phyloP scores from a whole-genome alignment of 2,797 vertebrate species.

The Macrochelys suwanniensis region DNA sequence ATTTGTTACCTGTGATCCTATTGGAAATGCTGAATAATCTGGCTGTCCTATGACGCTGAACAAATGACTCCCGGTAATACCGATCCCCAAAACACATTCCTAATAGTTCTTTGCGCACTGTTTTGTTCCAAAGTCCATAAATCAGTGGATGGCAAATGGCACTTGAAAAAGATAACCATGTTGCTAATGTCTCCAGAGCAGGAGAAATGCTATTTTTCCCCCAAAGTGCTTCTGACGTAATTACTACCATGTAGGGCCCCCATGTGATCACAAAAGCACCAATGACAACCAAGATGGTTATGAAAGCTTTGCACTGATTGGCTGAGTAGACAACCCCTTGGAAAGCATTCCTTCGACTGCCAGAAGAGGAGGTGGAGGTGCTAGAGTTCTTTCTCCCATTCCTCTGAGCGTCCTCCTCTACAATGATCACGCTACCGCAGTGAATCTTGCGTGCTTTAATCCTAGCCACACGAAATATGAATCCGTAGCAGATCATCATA shows the following conservation, averaged over 20 bases:
- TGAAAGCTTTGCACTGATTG: conserved; percentile 97
- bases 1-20: conserved; percentile 92
- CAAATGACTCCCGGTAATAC: conserved; percentile 94
- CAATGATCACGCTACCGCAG: conserved; percentile 90
- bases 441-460: conserved; percentile 97
- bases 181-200: conserved; percentile 92
- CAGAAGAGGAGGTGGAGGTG: conserved; percentile 93
- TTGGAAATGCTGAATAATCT: conserved; percentile 98
- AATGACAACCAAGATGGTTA: conserved; percentile 96
- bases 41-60: conserved; percentile 90
- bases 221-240: conserved; percentile 93
- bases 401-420: conserved; percentile 87
- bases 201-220: conserved; percentile 92
- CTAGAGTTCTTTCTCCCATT: conserved; percentile 94
- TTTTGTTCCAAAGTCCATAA: conserved; percentile 99
- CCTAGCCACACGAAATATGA: conserved; percentile 97
- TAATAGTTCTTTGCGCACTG: conserved; percentile 95
- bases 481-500: conserved; percentile 95
- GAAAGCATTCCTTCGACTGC: conserved; percentile 89
- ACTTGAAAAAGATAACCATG: conserved; percentile 96
- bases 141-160: conserved; percentile 96
- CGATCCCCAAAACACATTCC: conserved; percentile 97
- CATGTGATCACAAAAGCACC: conserved; percentile 94
- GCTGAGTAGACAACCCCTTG: conserved; percentile 92
- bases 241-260: conserved; percentile 95